phyloP scores from a whole-genome alignment of 2,888 invertebrate genomes.

The Cerastis leucographa region DNA sequence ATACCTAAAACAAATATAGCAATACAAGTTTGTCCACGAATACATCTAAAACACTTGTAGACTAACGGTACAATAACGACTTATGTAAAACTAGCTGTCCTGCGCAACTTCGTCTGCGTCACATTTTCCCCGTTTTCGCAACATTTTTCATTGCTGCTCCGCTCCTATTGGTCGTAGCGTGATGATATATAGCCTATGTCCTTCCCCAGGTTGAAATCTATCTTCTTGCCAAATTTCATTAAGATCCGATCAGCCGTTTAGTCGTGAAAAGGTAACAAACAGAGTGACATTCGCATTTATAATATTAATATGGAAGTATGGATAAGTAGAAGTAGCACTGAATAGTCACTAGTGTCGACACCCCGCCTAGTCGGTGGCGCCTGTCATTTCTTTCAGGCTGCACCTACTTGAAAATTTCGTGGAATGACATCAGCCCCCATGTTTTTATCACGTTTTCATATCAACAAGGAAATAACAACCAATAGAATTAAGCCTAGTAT shows the following conservation, averaged over 20 bases:
- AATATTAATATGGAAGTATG: too few relatives aligned
- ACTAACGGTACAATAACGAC: slow-evolving; percentile 55
- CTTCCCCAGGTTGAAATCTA: too few relatives aligned
- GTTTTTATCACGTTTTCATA: slow-evolving; percentile 50
- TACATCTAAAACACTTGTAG: slow-evolving; percentile 16
- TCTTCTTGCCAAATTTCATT: too few relatives aligned
- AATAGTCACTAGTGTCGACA: slow-evolving; percentile 5
- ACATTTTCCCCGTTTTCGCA: too few relatives aligned
- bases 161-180: too few relatives aligned
- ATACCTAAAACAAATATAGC: slow-evolving; percentile 11
- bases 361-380: slow-evolving; percentile 13
- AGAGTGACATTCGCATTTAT: too few relatives aligned
- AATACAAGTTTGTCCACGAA: slow-evolving; percentile 30
- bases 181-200: too few relatives aligned
- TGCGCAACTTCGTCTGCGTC: too few relatives aligned
- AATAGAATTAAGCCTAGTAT: slow-evolving; percentile 40
- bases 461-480: slow-evolving; percentile 42
- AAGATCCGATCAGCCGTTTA: too few relatives aligned
- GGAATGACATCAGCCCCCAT: slow-evolving; percentile 31
- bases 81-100: too few relatives aligned
- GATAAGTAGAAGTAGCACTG: background rate
- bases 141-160: too few relatives aligned
- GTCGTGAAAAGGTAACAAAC: too few relatives aligned
- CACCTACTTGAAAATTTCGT: slow-evolving; percentile 35
- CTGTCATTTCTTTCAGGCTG: slow-evolving; percentile 28